Conservation (phyloP, 2,888 invertebrate species). For the Lasioglossum lativentre region DNA sequence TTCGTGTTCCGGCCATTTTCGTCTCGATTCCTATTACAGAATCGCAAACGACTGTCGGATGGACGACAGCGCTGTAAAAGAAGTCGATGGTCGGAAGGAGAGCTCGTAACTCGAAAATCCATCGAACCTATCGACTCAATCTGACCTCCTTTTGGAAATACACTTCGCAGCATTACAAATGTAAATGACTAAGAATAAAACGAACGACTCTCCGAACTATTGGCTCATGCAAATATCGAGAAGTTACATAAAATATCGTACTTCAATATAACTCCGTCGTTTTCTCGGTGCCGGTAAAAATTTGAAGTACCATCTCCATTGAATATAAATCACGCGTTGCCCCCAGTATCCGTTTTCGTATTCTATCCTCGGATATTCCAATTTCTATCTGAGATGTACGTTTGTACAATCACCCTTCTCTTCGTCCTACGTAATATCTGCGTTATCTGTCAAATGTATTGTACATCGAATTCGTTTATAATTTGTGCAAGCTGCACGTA, state of each 20-base stretch:
- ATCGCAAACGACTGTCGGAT: background rate
- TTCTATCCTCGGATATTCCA: slow-evolving; percentile 48
- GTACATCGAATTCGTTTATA: background rate
- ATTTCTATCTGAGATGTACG: slow-evolving; percentile 34
- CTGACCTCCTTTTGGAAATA: slow-evolving; percentile 26
- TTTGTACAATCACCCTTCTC: slow-evolving; percentile 23
- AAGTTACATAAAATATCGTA: slow-evolving; percentile 60
- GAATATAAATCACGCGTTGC: slow-evolving; percentile 57
- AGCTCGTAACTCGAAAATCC: slow-evolving; percentile 12
- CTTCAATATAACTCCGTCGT: slow-evolving; percentile 56
- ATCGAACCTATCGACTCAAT: background rate
- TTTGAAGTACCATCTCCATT: slow-evolving; percentile 59
- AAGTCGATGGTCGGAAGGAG: background rate
- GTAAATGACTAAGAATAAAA: slow-evolving; percentile 34
- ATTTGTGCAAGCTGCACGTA: background rate
- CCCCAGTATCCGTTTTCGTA: slow-evolving; percentile 30
- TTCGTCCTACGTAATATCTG: slow-evolving; percentile 18
- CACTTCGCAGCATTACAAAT: slow-evolving; percentile 24
- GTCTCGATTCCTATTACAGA: background rate
- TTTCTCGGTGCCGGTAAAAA: slow-evolving; percentile 44
- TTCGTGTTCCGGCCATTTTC: background rate
- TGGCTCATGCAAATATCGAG: slow-evolving; percentile 41
- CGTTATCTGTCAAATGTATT: background rate
- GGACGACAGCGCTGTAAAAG: background rate
- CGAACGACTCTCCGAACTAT: slow-evolving; percentile 31